Conservation (phyloP, 2,113 vertebrate genomes). For the Dromaius novaehollandiae region DNA sequence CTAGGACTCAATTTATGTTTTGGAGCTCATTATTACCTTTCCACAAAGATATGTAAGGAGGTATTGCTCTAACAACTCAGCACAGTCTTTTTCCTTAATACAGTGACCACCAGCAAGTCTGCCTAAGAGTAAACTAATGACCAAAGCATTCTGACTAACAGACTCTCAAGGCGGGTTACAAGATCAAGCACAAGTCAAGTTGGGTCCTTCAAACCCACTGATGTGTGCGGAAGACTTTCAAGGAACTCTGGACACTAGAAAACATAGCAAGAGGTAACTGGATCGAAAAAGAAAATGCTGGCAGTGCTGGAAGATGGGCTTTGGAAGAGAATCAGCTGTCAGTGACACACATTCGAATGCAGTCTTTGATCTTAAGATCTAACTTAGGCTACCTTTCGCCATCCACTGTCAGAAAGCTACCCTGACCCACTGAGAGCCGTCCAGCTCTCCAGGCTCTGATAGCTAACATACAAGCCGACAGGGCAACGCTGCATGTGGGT, state of each 20-base stretch:
- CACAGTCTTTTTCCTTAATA: not conserved
- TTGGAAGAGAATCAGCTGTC: not conserved
- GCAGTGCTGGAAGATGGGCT: not conserved
- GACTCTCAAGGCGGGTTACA: not conserved
- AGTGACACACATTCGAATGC: not conserved
- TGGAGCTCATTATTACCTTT: not conserved
- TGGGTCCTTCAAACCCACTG: not conserved
- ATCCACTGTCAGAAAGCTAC: not conserved
- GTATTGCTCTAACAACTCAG: not conserved
- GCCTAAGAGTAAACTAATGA: not conserved
- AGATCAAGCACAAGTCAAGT: not conserved
- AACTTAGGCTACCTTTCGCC: not conserved
- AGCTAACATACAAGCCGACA: not conserved
- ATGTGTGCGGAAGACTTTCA: not conserved
- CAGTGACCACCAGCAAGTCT: not conserved
- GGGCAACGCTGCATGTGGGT: accelerated
- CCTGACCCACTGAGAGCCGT: accelerated
- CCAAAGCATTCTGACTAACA: not conserved
- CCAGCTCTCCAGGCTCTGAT: not conserved
- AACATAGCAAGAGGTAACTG: not conserved
- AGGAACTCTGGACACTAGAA: not conserved
- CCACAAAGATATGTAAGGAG: not conserved
- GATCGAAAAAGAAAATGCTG: not conserved
- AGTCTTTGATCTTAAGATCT: not conserved
- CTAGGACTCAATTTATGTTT: not conserved